Conservation (phyloP, 1,140 invertebrate genomes). For the Anthonomus grandis region DNA sequence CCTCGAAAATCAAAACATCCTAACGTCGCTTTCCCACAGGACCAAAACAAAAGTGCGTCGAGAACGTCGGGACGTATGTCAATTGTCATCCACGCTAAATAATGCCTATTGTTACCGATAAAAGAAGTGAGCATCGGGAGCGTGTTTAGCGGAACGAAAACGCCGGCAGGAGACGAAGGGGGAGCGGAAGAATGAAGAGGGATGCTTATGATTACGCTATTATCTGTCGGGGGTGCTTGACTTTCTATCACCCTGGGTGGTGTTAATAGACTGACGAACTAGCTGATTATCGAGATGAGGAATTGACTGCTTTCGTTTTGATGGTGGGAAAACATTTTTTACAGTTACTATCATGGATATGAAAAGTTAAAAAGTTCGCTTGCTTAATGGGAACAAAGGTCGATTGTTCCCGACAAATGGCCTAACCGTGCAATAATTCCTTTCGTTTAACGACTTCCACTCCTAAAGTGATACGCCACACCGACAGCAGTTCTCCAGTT, state of each 20-base stretch:
- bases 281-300: too few relatives aligned
- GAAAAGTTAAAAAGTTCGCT: too few relatives aligned
- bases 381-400: too few relatives aligned
- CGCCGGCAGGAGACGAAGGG: background rate
- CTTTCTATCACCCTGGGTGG: constrained; percentile 12
- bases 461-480: constrained; percentile 15
- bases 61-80: constrained; percentile 37
- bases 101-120: constrained; percentile 40
- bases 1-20: constrained; percentile 37
- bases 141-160: constrained; percentile 25
- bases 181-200: background rate
- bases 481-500: constrained; percentile 13
- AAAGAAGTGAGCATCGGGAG: constrained; percentile 42
- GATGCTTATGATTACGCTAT: constrained; percentile 22
- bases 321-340: too few relatives aligned
- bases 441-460: constrained; percentile 14
- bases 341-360: too few relatives aligned
- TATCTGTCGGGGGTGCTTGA: constrained; percentile 23
- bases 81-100: constrained; percentile 42
- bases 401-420: too few relatives aligned
- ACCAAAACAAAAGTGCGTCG: constrained; percentile 35
- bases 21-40: constrained; percentile 36
- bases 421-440: too few relatives aligned
- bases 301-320: too few relatives aligned
- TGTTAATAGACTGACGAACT: constrained; percentile 16